Evolutionary conservation across 2,888 invertebrate species (phyloP), one percentile per base, ranked within the genome.

Genomic region (Eupithecia subfuscata): DNA sequence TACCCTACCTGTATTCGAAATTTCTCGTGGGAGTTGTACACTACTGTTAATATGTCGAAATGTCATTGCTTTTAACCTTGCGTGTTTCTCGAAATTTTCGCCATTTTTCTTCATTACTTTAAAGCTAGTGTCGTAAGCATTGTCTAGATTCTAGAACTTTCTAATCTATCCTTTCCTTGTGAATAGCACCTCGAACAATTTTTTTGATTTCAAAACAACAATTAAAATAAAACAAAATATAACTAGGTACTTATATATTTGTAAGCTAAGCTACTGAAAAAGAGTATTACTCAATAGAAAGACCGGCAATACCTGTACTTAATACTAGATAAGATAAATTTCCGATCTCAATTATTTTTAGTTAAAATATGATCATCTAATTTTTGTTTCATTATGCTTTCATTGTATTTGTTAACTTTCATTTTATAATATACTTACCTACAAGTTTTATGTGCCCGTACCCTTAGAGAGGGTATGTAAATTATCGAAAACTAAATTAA

Each of bases 1-100:
- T 84, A 86, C 92, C 92, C 91, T 84, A 89, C 89, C 89, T 91
- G 91, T 84, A 86, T 88, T 84, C 80, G 82, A 81, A 84, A 92
- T 91, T 91, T 91, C 93, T 91, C 93, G 82, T 88, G 93, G 93
- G 93, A 92, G 84, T 86, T 86, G 84, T 83, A 84, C 78, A 83
- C 76, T 82, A 80, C 85, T 87, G 78, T 90, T 89, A 89, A 89
- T 91, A 92, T 89, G 88, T 87, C 85, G 88, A 89, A 89, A 89
- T 86, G 84, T 73, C 84, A 76, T 79, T 71, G 78, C 63, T 75
- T 73, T 69, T 52, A 74, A 69, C 64, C 6, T 74, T 60, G 52
- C 69, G 73, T 74, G 63, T 70, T 22, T 60, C 12, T 60, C 12
- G 25, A 60, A 60, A 14, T 25, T 25, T 60, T 22, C 56, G 56